Conservation (phyloP, 2,888 invertebrate genomes). For the Noctua fimbriata region DNA sequence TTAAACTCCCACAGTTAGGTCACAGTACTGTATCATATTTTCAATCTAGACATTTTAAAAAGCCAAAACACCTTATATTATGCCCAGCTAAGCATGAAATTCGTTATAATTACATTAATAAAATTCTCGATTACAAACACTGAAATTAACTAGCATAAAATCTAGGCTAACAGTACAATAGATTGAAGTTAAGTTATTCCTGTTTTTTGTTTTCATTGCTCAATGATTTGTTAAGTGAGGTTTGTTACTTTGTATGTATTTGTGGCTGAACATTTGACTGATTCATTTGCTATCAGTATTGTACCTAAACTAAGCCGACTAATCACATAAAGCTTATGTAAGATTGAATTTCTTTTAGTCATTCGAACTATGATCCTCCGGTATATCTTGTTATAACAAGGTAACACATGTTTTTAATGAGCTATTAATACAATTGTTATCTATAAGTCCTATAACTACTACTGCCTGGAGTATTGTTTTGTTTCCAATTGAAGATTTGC, state of each 20-base stretch:
- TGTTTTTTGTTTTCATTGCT: slow-evolving; percentile 32
- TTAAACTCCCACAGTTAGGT: neutral
- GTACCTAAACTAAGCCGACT: neutral
- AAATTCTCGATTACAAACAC: slow-evolving; percentile 30
- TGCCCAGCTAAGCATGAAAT: slow-evolving; percentile 46
- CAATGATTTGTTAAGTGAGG: slow-evolving; percentile 27
- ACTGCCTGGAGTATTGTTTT: neutral
- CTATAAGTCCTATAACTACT: neutral
- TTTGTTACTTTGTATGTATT: slow-evolving; percentile 19
- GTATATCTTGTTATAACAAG: neutral
- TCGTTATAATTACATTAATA: slow-evolving; percentile 46
- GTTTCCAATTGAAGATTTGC: neutral
- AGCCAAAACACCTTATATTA: slow-evolving; percentile 25
- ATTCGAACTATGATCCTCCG: slow-evolving; percentile 14
- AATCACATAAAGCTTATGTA: neutral
- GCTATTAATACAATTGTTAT: neutral
- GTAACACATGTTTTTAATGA: neutral
- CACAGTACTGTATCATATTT: neutral
- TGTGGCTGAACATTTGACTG: slow-evolving; percentile 15
- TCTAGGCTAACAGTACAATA: slow-evolving; percentile 53
- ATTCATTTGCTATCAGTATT: slow-evolving; percentile 16
- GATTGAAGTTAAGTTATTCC: slow-evolving; percentile 31
- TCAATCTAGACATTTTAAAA: slow-evolving; percentile 6
- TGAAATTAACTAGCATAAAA: slow-evolving; percentile 35
- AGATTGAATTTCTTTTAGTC: neutral